Evolutionary conservation across 1,140 invertebrate species (phyloP).

Genomic region (Forficula auricularia): DNA sequence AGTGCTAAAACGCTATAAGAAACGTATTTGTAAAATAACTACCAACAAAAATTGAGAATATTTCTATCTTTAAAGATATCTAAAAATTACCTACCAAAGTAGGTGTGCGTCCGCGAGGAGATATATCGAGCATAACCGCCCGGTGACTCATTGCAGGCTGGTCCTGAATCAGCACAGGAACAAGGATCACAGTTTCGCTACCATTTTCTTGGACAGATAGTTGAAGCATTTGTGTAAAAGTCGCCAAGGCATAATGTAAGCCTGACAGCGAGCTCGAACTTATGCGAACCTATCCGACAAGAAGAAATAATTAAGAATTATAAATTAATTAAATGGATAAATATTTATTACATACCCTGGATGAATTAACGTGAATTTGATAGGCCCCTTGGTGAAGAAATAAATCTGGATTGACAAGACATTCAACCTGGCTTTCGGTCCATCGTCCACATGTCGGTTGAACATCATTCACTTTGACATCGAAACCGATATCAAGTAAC

Average conservation of each 20-base stretch:
- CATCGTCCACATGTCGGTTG: slow-evolving; percentile 27
- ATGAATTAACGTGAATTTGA: slow-evolving; percentile 29
- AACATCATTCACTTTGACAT: slow-evolving; percentile 31
- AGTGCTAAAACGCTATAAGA: no score
- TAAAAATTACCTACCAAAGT: no score
- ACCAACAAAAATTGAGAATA: slow-evolving; percentile 1
- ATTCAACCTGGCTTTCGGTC: slow-evolving; percentile 27
- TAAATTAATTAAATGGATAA: slow-evolving; percentile 6
- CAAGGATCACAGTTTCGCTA: slow-evolving; percentile 24
- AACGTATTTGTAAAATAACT: no score
- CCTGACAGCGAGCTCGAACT: slow-evolving; percentile 34
- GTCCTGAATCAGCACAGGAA: slow-evolving; percentile 41
- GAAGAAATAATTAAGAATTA: slow-evolving; percentile 12
- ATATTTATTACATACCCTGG: slow-evolving; percentile 17
- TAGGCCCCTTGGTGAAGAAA: slow-evolving; percentile 29
- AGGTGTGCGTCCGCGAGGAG: slow-evolving; percentile 38
- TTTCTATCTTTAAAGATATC: no score
- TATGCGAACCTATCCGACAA: slow-evolving; percentile 29
- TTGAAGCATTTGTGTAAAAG: slow-evolving; percentile 39
- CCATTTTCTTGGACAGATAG: slow-evolving; percentile 27
- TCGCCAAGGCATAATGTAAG: slow-evolving; percentile 40
- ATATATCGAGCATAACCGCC: slow-evolving; percentile 42
- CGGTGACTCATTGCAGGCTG: slow-evolving; percentile 37
- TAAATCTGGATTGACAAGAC: slow-evolving; percentile 28
- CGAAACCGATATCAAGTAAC: slow-evolving; percentile 27